Base-by-base conservation (phyloP, 2,888 invertebrate species). In the Vanessa cardui region DNA sequence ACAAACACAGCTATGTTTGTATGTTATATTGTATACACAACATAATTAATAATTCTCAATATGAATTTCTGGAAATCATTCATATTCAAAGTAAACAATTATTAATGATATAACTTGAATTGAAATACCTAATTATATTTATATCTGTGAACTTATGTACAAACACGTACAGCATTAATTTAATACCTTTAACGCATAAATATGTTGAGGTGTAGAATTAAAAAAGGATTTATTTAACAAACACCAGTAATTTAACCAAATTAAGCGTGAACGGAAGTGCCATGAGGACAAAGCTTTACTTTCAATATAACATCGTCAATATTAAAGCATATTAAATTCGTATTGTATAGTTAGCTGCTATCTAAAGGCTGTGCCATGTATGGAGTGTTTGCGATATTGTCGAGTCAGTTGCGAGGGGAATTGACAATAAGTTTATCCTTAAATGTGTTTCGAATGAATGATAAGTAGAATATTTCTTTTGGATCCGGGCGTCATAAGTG, bases 371-470 rank as follows among this genome's bases (percentile, higher is more conserved):
- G 62, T 49, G 64, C 66, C 68, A 45, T 69, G 68, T 71, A 70
- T 62, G 74, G 74, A 69, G 69, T 63, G 72, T 60, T 64, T 64
- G 71, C 71, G 67, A 72, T 72, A 73, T 70, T 74, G 74, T 71
- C 61, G 62, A 62, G 68, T 39, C 54, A 44, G 61, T 69, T 77
- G 78, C 76, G 78, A 64, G 58, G 68, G 65, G 80, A 79, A 78
- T 80, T 72, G 61, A 72, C 76, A 75, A 78, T 74, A 66, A 74
- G 65, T 69, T 67, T 71, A 73, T 74, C 68, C 73, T 73, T 74
- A 73, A 73, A 72, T 73, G 76, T 71, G 72, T 73, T 69, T 62
- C 70, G 70, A 75, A 76, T 76, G 61, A 73, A 66, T 69, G 73
- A 74, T 69, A 60, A 60, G 52, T 64, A 68, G 69, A 74, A 65